phyloP scores from a whole-genome alignment of 2,797 vertebrate species.

The Erethizon dorsatum region DNA sequence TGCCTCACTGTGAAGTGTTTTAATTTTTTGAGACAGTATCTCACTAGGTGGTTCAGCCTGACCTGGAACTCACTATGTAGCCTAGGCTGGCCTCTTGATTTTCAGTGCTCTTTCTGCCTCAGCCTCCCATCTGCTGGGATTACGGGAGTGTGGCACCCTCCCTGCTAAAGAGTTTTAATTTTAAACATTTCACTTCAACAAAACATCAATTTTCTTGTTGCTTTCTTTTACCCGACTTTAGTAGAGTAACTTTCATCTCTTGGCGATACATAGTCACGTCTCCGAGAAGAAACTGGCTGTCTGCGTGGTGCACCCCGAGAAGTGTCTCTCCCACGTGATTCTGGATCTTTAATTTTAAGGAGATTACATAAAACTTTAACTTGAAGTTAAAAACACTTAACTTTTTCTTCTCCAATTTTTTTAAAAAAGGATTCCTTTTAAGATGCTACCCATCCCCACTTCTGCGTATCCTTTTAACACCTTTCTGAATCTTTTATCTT shows the following conservation, averaged over 20 bases:
- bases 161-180: neutral
- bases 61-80: too few relatives aligned
- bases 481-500: neutral
- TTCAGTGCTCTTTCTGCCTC: neutral
- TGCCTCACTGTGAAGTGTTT: too few relatives aligned
- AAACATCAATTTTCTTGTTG: neutral
- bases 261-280: slow-evolving; percentile 95
- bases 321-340: slow-evolving; percentile 94
- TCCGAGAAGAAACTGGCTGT: slow-evolving; percentile 94
- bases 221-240: slow-evolving; percentile 91
- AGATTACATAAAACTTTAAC: neutral
- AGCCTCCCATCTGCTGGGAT: too few relatives aligned
- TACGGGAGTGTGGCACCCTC: too few relatives aligned
- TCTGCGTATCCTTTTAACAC: neutral
- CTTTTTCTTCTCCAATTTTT: neutral
- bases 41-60: too few relatives aligned
- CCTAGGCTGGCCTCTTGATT: neutral
- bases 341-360: slow-evolving; percentile 89
- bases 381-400: neutral
- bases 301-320: slow-evolving; percentile 94
- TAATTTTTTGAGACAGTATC: too few relatives aligned
- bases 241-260: slow-evolving; percentile 95
- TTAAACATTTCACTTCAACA: neutral
- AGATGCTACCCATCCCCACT: neutral
- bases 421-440: neutral